These are phyloP conservation scores for Stenurella melanura DNA, from an alignment of 2,888 invertebrate species.

Conservation along the genomic window DNA sequence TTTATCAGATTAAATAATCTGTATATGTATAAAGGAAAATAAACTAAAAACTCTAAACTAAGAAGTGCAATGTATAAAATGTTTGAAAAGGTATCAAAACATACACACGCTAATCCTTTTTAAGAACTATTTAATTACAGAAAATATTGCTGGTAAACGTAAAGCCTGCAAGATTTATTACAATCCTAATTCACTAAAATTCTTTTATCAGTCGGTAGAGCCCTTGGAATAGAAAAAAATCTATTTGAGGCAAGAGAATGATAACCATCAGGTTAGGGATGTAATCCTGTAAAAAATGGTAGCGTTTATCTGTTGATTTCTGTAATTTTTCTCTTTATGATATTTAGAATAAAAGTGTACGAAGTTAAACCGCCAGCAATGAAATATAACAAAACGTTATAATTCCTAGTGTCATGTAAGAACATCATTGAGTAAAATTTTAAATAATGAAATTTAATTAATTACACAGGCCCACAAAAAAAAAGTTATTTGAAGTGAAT, in stretches of 20 bases:
- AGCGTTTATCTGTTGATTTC: slow-evolving; percentile 30
- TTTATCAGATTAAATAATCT: no score
- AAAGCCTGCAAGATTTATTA: neutral
- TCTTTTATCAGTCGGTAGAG: slow-evolving; percentile 30
- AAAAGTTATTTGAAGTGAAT: no score
- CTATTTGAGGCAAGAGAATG: slow-evolving; percentile 33
- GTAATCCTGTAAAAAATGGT: slow-evolving; percentile 34
- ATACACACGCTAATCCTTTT: no score
- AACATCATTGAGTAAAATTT: no score
- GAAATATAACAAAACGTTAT: neutral
- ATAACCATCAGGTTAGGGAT: slow-evolving; percentile 37
- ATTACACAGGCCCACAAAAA: no score
- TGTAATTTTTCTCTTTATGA: slow-evolving; percentile 36
- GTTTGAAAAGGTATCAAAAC: no score
- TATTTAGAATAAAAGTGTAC: slow-evolving; percentile 33
- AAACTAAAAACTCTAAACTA: no score
- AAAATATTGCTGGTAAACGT: neutral
- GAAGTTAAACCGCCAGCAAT: slow-evolving; percentile 16
- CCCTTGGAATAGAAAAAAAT: slow-evolving; percentile 29
- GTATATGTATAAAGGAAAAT: no score
- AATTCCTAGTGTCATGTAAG: no score
- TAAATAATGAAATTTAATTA: no score
- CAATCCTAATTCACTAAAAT: slow-evolving; percentile 20
- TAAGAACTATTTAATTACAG: no score
- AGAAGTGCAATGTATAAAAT: no score